These are phyloP conservation scores for Neoscelio sp. DNA, from an alignment of 2,888 invertebrate genomes.

Conservation along the genomic window DNA sequence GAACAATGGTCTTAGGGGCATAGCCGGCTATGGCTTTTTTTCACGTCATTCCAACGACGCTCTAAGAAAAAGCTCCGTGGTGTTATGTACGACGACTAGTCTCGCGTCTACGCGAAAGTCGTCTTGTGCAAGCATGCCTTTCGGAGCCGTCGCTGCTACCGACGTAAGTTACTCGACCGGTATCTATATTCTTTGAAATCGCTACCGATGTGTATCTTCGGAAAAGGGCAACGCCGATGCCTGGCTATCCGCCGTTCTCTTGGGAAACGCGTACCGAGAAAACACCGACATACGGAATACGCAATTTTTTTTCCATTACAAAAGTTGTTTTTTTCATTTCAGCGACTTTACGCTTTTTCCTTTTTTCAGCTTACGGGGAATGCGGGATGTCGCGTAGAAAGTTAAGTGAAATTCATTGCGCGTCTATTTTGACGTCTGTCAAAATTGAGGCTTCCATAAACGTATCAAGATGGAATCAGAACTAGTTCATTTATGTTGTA, in stretches of 20 bases:
- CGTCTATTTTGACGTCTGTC: conserved; percentile 29
- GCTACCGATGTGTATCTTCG: conserved; percentile 67
- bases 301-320: conserved; percentile 25
- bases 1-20: conserved; percentile 67
- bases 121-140: conserved; percentile 60
- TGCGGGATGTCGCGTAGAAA: too few species aligned
- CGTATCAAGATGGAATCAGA: too few species aligned
- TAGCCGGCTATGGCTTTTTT: conserved; percentile 59
- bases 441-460: too few species aligned
- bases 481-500: too few species aligned
- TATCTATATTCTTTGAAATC: conserved; percentile 64
- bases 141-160: conserved; percentile 54
- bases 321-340: conserved; percentile 27
- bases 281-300: conserved; percentile 17
- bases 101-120: conserved; percentile 68
- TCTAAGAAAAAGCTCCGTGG: conserved; percentile 66
- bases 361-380: conserved; percentile 10
- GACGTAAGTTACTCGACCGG: conserved; percentile 60
- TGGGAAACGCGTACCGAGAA: conserved; percentile 63
- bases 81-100: conserved; percentile 57
- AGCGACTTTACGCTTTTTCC: conserved; percentile 31
- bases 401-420: conserved; percentile 31
- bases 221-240: conserved; percentile 66
- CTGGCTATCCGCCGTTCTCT: conserved; percentile 50
- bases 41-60: conserved; percentile 56